Evolutionary conservation across 2,797 vertebrate species (phyloP).

Genomic region (Trachops cirrhosus): DNA sequence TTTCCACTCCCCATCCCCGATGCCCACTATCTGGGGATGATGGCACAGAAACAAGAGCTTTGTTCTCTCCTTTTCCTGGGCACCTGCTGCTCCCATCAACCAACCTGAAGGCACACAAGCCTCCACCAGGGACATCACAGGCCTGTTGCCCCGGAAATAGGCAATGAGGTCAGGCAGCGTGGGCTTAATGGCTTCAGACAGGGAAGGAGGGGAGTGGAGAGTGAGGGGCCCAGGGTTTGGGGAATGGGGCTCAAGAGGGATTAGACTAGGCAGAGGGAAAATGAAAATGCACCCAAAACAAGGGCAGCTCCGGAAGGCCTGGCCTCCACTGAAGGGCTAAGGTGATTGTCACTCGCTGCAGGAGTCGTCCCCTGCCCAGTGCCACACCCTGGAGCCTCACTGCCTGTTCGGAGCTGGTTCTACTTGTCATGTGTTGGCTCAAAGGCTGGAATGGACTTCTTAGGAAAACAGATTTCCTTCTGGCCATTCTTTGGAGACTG

Average conservation of each 20-base stretch:
- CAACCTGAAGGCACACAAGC: neutral
- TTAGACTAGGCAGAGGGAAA: neutral
- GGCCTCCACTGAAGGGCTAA: neutral
- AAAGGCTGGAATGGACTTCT: conserved; percentile 11
- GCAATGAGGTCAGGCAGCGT: conserved; percentile 26
- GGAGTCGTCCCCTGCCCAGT: neutral
- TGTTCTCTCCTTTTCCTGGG: neutral
- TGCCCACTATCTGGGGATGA: neutral
- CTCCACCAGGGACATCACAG: neutral
- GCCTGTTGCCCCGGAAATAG: neutral
- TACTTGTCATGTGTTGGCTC: conserved; percentile 23
- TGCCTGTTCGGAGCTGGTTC: neutral
- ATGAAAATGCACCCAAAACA: rapidly evolving
- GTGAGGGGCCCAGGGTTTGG: neutral
- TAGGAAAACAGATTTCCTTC: conserved; percentile 45
- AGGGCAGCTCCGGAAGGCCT: neutral
- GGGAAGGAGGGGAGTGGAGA: neutral
- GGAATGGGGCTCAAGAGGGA: neutral
- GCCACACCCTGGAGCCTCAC: neutral
- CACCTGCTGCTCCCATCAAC: neutral
- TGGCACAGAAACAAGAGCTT: neutral
- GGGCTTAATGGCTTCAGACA: neutral
- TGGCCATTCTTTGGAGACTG: neutral
- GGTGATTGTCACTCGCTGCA: neutral
- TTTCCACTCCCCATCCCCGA: neutral